Conservation (phyloP, 2,113 vertebrate species). For the Myrmecobius fasciatus region DNA sequence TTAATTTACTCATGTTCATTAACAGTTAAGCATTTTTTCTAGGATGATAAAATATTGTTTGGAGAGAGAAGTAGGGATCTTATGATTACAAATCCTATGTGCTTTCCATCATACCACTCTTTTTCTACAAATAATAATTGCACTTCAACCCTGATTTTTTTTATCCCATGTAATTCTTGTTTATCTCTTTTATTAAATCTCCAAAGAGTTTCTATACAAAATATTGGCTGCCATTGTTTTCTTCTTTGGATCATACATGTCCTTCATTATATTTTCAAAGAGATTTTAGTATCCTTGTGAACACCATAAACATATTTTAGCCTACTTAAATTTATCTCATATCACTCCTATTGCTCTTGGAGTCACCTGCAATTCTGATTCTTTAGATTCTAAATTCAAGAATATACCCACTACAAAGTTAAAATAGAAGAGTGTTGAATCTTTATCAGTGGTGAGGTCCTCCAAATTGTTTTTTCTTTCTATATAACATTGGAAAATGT, state of each 20-base stretch:
- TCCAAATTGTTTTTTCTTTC: not conserved
- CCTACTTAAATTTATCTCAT: not conserved
- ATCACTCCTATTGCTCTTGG: not conserved
- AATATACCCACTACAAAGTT: not conserved
- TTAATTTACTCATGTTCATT: not conserved
- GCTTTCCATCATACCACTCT: no score
- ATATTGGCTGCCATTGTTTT: not conserved
- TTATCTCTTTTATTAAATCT: not conserved
- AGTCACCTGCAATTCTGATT: not conserved
- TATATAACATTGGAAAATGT: not conserved
- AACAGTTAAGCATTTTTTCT: no score
- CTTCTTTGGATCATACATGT: not conserved
- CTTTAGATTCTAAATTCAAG: not conserved
- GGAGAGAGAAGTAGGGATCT: no score
- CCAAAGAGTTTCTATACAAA: not conserved
- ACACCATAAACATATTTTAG: not conserved
- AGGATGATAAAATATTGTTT: no score
- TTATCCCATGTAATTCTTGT: not conserved
- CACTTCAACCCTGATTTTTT: not conserved
- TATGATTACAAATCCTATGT: no score
- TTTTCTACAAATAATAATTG: no score
- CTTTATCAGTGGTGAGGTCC: not conserved
- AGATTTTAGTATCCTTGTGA: no score
- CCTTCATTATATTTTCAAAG: not conserved
- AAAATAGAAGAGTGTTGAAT: not conserved